Percentiles rank a stretch among this genome's conserved stretches.
Evolutionary conservation across 2,797 vertebrate genomes (phyloP).

Genomic region (Bovichtus variegatus): DNA sequence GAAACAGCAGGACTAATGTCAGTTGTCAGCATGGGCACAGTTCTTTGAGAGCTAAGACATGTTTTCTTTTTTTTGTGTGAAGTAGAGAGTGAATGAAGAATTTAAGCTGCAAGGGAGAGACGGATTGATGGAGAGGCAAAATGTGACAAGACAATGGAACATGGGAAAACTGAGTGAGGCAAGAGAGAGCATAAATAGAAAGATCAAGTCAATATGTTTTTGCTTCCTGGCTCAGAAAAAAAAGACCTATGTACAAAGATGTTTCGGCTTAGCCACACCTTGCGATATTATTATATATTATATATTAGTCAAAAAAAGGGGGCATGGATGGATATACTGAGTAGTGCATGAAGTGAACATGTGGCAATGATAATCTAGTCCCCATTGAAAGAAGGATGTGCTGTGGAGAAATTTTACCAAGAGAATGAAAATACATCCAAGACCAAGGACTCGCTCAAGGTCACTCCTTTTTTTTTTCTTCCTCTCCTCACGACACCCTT

Average conservation of each 20-base stretch:
- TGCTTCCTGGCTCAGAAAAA: constrained; percentile 37
- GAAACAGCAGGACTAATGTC: constrained; percentile 46
- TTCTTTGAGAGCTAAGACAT: constrained; percentile 43
- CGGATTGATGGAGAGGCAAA: constrained; percentile 45
- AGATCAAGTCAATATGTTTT: constrained; percentile 60
- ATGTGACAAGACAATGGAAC: constrained; percentile 63
- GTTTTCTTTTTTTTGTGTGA: constrained; percentile 42
- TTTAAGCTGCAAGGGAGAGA: constrained; percentile 28
- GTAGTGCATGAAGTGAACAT: constrained; percentile 33
- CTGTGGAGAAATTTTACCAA: constrained; percentile 49
- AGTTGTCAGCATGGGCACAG: constrained; percentile 37
- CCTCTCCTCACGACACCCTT: constrained; percentile 18
- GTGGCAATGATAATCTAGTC: constrained; percentile 49
- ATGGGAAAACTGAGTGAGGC: constrained; percentile 34
- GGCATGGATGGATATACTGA: constrained; percentile 27
- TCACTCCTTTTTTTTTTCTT: constrained; percentile 35
- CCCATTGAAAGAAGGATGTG: constrained; percentile 59
- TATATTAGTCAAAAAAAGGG: constrained; percentile 35
- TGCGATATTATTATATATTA: too few relatives aligned
- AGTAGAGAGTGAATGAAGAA: constrained; percentile 24
- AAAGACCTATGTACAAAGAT: constrained; percentile 28
- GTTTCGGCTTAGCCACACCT: constrained; percentile 42
- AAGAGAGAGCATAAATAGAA: constrained; percentile 52
- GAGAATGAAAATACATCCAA: constrained; percentile 55
- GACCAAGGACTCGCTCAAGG: constrained; percentile 68